phyloP scores from a whole-genome alignment of 2,797 vertebrate genomes.

The Accipiter badius region DNA sequence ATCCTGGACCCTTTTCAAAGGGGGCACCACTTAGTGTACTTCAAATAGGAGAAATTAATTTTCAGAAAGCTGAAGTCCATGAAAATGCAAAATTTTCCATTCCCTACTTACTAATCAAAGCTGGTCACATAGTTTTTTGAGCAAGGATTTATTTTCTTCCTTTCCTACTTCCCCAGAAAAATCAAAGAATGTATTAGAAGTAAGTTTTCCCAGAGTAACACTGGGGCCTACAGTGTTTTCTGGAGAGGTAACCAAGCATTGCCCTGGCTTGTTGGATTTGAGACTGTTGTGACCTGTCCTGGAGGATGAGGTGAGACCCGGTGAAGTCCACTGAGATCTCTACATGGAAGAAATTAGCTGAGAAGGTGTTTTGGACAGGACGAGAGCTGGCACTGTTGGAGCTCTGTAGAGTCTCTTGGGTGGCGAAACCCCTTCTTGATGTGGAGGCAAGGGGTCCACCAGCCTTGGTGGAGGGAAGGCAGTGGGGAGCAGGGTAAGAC shows the following conservation, averaged over 20 bases:
- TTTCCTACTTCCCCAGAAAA: not conserved
- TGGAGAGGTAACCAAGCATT: not conserved
- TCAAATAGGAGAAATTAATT: not conserved
- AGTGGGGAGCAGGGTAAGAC: not conserved
- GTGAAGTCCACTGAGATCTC: not conserved
- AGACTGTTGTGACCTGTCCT: not conserved
- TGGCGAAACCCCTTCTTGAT: not conserved
- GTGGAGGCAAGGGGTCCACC: not conserved
- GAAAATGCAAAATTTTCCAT: not conserved
- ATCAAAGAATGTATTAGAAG: not conserved
- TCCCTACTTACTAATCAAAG: not conserved
- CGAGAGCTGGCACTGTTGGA: rapidly evolving
- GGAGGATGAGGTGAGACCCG: not conserved
- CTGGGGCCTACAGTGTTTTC: not conserved
- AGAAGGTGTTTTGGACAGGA: not conserved
- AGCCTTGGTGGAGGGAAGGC: not conserved
- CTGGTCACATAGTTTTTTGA: not conserved
- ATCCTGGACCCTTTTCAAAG: not conserved
- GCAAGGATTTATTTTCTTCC: not conserved
- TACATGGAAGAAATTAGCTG: not conserved
- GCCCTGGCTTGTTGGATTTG: not conserved
- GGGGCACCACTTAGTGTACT: rapidly evolving
- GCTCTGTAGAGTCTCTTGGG: not conserved
- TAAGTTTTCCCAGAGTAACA: not conserved
- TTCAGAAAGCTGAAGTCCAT: not conserved